These are phyloP conservation scores for Calycopis cecrops DNA, from an alignment of 1,140 invertebrate genomes.

Conservation along the genomic window DNA sequence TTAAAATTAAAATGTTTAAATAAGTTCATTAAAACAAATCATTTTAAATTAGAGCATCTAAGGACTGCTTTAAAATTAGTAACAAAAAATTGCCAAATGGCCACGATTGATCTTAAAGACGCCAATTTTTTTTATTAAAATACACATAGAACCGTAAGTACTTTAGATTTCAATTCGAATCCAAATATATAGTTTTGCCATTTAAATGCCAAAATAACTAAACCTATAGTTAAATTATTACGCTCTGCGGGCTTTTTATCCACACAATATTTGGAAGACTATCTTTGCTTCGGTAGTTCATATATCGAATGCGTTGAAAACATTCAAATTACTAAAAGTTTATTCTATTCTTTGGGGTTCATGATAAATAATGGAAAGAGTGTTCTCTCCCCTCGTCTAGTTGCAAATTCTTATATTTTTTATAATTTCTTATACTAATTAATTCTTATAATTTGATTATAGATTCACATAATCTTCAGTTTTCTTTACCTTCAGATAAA, in stretches of 20 bases:
- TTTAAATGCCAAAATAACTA: slow-evolving; percentile 11
- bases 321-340: background rate
- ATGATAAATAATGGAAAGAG: background rate
- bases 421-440: too few relatives aligned
- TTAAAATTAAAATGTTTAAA: slow-evolving; percentile 19
- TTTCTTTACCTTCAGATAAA: slow-evolving; percentile 6
- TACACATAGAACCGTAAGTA: too few relatives aligned
- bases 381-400: background rate
- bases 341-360: slow-evolving; percentile 4
- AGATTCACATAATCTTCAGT: background rate
- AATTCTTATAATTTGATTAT: background rate
- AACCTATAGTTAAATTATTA: background rate
- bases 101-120: too few relatives aligned
- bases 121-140: too few relatives aligned
- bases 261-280: too few relatives aligned
- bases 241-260: too few relatives aligned
- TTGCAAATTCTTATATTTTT: slow-evolving; percentile 2
- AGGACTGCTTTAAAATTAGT: too few relatives aligned
- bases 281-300: too few relatives aligned
- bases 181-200: background rate
- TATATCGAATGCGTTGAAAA: background rate
- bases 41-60: too few relatives aligned
- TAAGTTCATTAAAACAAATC: slow-evolving; percentile 17
- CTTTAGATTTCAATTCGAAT: too few relatives aligned
- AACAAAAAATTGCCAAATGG: too few relatives aligned